Evolutionary conservation across 2,888 invertebrate species (phyloP).

Genomic region (Acanthosoma haemorrhoidale): DNA sequence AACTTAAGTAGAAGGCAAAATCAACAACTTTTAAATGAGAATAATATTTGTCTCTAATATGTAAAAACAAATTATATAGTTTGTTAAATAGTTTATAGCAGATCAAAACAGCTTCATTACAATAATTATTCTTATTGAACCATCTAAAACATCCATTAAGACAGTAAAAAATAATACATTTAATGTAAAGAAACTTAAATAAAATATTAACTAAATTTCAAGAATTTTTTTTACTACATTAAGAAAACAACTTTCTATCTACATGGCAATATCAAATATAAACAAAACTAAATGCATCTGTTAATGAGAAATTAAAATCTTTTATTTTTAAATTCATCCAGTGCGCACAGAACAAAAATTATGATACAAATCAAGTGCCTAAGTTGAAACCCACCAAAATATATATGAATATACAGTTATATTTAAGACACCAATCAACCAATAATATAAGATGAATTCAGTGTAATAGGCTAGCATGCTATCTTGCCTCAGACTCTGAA

Average conservation of each 20-base stretch:
- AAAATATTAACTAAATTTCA: not conserved
- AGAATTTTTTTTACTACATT: not conserved
- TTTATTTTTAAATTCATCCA: not conserved
- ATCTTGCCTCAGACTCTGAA: too few species aligned
- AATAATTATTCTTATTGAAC: too few species aligned
- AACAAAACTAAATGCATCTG: not conserved
- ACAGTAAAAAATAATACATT: too few species aligned
- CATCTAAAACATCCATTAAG: too few species aligned
- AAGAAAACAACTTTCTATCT: not conserved
- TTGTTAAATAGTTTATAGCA: too few species aligned
- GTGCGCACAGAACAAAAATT: not conserved
- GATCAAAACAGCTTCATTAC: too few species aligned
- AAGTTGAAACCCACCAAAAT: conserved; percentile 1
- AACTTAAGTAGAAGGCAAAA: too few species aligned
- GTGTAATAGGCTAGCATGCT: too few species aligned
- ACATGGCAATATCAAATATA: not conserved
- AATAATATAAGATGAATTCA: too few species aligned
- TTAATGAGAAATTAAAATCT: not conserved
- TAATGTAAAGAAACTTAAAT: not conserved
- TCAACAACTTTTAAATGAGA: too few species aligned
- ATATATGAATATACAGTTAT: not conserved
- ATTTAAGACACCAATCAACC: not conserved
- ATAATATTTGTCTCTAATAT: too few species aligned
- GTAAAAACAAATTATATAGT: too few species aligned
- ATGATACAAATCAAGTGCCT: conserved; percentile 20